These are phyloP conservation scores for Eciton burchellii DNA, from an alignment of 1,140 invertebrate genomes.

Conservation along the genomic window DNA sequence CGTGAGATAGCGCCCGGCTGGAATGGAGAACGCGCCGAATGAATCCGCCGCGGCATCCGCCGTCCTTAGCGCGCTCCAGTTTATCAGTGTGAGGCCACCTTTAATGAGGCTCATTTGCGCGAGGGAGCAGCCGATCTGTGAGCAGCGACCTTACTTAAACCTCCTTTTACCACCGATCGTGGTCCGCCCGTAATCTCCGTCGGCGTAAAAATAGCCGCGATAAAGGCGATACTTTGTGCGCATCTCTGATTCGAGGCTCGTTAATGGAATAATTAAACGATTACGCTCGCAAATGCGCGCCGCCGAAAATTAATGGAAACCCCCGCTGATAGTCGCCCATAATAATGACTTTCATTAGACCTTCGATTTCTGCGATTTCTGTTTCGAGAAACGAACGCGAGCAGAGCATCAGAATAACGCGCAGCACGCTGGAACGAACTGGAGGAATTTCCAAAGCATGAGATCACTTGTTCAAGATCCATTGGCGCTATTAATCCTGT, in stretches of 20 bases:
- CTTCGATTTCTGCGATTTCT: no score
- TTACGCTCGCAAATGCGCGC: conserved; percentile 25
- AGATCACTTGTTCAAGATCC: not conserved
- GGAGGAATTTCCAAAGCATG: not conserved
- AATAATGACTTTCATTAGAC: no score
- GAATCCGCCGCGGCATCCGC: conserved; percentile 65
- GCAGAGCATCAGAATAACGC: not conserved
- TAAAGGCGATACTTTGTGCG: conserved; percentile 28
- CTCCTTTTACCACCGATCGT: conserved; percentile 10
- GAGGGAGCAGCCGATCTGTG: conserved; percentile 23
- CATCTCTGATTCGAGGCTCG: conserved; percentile 18
- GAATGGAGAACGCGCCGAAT: conserved; percentile 68
- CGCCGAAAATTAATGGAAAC: not conserved
- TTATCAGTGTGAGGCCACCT: conserved; percentile 37
- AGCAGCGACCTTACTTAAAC: conserved; percentile 3
- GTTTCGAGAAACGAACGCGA: conserved; percentile 21
- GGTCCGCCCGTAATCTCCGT: conserved; percentile 26
- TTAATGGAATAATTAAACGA: conserved; percentile 52
- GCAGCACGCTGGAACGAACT: not conserved
- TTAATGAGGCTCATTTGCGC: conserved; percentile 43
- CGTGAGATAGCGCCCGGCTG: conserved; percentile 73
- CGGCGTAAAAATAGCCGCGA: conserved; percentile 27
- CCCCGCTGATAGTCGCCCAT: conserved; percentile 1
- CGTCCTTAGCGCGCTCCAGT: not conserved
- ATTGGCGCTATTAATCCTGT: not conserved